Percentiles rank a stretch among this genome's conserved stretches.
Evolutionary conservation across 2,113 vertebrate genomes (phyloP).

Genomic region (Varanus salvator): DNA sequence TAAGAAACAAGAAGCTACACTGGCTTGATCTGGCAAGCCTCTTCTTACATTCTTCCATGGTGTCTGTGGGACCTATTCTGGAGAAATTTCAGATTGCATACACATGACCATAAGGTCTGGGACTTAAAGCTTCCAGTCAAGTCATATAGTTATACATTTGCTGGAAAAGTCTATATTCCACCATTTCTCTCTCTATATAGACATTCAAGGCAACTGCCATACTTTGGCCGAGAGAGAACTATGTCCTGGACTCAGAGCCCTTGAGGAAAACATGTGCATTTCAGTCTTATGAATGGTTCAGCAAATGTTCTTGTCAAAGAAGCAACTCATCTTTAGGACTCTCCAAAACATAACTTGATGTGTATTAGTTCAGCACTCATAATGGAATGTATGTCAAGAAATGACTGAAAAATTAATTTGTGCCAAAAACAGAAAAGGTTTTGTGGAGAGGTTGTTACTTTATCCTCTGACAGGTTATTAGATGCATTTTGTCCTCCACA

Average conservation of each 20-base stretch:
- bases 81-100: background rate
- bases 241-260: too few species aligned
- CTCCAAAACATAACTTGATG: background rate
- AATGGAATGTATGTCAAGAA: background rate
- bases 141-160: too few species aligned
- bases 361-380: background rate
- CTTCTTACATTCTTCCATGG: background rate
- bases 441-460: background rate
- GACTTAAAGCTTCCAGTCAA: background rate
- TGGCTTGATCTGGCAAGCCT: background rate
- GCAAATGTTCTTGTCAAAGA: background rate
- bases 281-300: background rate
- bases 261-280: background rate
- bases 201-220: background rate
- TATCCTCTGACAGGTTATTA: background rate
- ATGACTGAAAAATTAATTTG: background rate
- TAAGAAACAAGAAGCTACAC: background rate
- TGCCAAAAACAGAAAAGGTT: background rate
- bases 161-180: too few species aligned
- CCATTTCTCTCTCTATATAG: too few species aligned
- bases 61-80: background rate
- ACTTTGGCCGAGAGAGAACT: too few species aligned
- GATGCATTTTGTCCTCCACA: background rate
- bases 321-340: background rate
- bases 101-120: background rate